Evolutionary conservation across 2,113 vertebrate genomes (phyloP).

Genomic region (Leptobrachium ailaonicum): DNA sequence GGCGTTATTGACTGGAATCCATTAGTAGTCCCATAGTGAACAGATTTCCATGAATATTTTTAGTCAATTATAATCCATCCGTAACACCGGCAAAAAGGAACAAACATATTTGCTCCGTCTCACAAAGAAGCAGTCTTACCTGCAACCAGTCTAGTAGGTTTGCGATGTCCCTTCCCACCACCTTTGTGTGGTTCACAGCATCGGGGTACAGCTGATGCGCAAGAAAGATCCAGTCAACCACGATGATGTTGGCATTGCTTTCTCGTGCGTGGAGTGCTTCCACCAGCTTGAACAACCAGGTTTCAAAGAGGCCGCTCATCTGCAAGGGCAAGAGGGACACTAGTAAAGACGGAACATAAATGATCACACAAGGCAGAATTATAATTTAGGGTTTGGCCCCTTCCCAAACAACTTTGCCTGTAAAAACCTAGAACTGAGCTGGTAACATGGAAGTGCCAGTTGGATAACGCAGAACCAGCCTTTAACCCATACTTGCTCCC

Average conservation of each 20-base stretch:
- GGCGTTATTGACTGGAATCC: too few relatives aligned
- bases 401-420: too few relatives aligned
- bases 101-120: too few relatives aligned
- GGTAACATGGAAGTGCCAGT: too few relatives aligned
- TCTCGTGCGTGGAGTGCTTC: slow-evolving; percentile 80
- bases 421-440: too few relatives aligned
- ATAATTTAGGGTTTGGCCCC: too few relatives aligned
- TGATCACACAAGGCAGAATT: neutral
- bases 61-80: too few relatives aligned
- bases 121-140: slow-evolving; percentile 60
- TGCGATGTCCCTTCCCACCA: slow-evolving; percentile 77
- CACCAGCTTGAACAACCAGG: slow-evolving; percentile 84
- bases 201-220: slow-evolving; percentile 88
- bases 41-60: too few relatives aligned
- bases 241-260: slow-evolving; percentile 78
- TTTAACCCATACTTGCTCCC: too few relatives aligned
- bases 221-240: slow-evolving; percentile 85
- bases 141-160: slow-evolving; percentile 86
- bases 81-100: too few relatives aligned
- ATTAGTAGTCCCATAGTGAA: too few relatives aligned
- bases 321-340: slow-evolving; percentile 52
- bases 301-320: slow-evolving; percentile 88
- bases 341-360: neutral
- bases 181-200: slow-evolving; percentile 79
- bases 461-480: too few relatives aligned